These are phyloP conservation scores for Malurus melanocephalus DNA, from an alignment of 2,113 vertebrate genomes.

Conservation along the genomic window DNA sequence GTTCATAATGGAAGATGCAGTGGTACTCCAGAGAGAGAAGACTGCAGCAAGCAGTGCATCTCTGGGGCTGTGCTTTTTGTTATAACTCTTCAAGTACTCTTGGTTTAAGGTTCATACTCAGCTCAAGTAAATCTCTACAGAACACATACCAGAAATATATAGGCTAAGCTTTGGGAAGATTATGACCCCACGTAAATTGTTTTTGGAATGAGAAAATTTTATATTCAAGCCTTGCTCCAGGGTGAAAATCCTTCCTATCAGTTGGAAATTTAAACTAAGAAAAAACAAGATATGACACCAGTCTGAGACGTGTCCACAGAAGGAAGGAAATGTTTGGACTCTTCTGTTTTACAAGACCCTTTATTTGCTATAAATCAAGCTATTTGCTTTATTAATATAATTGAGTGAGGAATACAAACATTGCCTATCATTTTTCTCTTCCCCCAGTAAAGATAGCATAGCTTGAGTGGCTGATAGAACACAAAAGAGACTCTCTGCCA, in stretches of 20 bases:
- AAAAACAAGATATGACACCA: neutral
- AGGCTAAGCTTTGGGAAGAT: neutral
- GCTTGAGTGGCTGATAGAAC: neutral
- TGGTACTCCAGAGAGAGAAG: neutral
- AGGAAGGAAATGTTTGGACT: neutral
- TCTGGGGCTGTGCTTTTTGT: neutral
- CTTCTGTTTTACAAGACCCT: neutral
- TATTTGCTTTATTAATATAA: neutral
- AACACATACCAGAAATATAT: constrained; percentile 27
- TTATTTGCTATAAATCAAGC: neutral
- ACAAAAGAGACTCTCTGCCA: neutral
- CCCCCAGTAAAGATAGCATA: neutral
- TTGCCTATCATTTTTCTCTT: neutral
- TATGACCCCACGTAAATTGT: constrained; percentile 11
- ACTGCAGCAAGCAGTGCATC: neutral
- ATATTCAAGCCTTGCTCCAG: constrained; percentile 1
- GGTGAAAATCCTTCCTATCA: neutral
- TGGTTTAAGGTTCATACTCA: constrained; percentile 1
- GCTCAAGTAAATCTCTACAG: neutral
- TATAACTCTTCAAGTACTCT: neutral
- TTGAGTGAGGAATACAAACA: neutral
- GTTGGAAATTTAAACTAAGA: neutral
- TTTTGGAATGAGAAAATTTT: neutral
- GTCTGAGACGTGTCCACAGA: neutral
- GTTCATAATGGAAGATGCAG: neutral